Evolutionary conservation across 2,888 invertebrate genomes (phyloP).

Genomic region (Ophioninae sp.): DNA sequence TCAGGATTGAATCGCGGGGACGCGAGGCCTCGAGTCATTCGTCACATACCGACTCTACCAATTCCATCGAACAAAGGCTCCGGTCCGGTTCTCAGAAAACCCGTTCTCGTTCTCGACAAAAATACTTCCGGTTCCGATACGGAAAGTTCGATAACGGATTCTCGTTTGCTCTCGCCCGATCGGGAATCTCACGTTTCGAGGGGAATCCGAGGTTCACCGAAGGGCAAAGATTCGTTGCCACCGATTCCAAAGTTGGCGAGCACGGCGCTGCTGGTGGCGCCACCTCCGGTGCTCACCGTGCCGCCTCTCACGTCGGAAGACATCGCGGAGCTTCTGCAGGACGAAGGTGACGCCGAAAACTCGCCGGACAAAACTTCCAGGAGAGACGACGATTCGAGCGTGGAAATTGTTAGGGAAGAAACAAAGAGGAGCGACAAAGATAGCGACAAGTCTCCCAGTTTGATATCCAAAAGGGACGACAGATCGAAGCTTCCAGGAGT

Average conservation of each 20-base stretch:
- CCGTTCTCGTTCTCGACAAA: slow-evolving; percentile 70
- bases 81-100: slow-evolving; percentile 66
- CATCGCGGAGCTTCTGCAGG: slow-evolving; percentile 74
- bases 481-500: slow-evolving; percentile 52
- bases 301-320: slow-evolving; percentile 78
- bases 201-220: slow-evolving; percentile 64
- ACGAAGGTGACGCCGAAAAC: slow-evolving; percentile 77
- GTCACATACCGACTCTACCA: slow-evolving; percentile 72
- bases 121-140: slow-evolving; percentile 60
- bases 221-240: slow-evolving; percentile 59
- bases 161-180: slow-evolving; percentile 70
- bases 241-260: slow-evolving; percentile 60
- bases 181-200: slow-evolving; percentile 65
- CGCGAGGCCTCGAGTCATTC: slow-evolving; percentile 57
- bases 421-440: slow-evolving; percentile 47
- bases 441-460: slow-evolving; percentile 29
- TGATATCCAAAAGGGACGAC: slow-evolving; percentile 50
- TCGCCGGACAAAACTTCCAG: slow-evolving; percentile 46
- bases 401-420: slow-evolving; percentile 36
- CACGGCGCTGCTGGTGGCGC: slow-evolving; percentile 70
- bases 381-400: slow-evolving; percentile 6
- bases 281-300: slow-evolving; percentile 71
- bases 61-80: slow-evolving; percentile 71
- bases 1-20: slow-evolving; percentile 52
- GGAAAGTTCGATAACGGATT: slow-evolving; percentile 55